phyloP scores from a whole-genome alignment of 2,888 invertebrate genomes.

The Synanthedon formicaeformis region DNA sequence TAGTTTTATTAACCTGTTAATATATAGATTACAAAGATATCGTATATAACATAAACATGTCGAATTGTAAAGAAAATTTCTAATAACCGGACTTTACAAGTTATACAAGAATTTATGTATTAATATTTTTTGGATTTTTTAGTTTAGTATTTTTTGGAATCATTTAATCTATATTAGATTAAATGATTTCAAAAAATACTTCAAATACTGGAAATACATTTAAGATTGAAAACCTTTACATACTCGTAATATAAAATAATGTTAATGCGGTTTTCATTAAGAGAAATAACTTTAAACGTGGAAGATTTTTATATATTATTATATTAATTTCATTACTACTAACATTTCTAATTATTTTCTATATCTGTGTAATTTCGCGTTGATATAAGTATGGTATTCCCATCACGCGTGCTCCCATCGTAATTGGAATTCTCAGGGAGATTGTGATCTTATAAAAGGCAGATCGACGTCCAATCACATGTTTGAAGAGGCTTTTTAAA shows the following conservation, averaged over 20 bases:
- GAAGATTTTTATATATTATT: not conserved
- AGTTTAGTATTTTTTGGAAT: no score
- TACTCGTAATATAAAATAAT: no score
- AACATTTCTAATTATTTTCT: not conserved
- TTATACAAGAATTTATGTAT: no score
- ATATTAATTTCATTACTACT: not conserved
- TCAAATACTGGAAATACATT: not conserved
- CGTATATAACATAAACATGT: no score
- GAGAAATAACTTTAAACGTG: no score
- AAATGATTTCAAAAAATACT: not conserved
- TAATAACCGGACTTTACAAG: no score
- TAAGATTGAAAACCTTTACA: not conserved
- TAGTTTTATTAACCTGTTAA: no score
- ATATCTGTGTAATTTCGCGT: not conserved
- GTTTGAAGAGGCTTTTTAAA: slow-evolving; percentile 19
- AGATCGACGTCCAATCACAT: slow-evolving; percentile 39
- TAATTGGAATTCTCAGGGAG: slow-evolving; percentile 57
- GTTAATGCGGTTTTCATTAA: no score
- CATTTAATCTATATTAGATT: no score
- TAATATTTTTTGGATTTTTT: no score
- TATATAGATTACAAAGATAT: no score
- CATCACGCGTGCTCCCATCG: slow-evolving; percentile 34
- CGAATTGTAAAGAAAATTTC: no score
- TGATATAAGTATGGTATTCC: slow-evolving; percentile 17
- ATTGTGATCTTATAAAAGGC: slow-evolving; percentile 45